Evolutionary conservation across 2,888 invertebrate genomes (phyloP).

Genomic region (Bugulina stolonifera): DNA sequence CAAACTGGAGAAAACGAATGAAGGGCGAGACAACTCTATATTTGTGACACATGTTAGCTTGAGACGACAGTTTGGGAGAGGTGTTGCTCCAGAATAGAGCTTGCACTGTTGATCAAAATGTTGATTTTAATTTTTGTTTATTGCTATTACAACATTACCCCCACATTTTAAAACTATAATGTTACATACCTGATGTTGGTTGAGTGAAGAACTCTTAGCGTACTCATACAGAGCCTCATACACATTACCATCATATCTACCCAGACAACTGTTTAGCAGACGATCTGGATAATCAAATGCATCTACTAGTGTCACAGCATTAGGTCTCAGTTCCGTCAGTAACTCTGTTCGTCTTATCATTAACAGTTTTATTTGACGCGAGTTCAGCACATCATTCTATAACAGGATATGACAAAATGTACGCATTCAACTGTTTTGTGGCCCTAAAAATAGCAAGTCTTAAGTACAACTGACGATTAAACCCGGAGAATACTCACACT

Average conservation of each 20-base stretch:
- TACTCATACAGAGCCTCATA: constrained; percentile 54
- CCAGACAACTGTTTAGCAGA: constrained; percentile 50
- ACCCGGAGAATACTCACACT: no score
- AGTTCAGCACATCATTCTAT: constrained; percentile 4
- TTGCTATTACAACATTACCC: no score
- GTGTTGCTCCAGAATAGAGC: no score
- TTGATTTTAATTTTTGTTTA: no score
- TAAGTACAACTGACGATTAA: no score
- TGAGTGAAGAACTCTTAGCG: constrained; percentile 52
- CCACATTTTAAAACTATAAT: not conserved
- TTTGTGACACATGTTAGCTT: no score
- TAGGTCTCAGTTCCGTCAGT: constrained; percentile 69
- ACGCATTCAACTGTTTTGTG: not conserved
- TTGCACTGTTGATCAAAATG: no score
- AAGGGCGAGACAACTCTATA: no score
- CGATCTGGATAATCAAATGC: constrained; percentile 66
- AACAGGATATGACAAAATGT: no score
- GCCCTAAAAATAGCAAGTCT: no score
- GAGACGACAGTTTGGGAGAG: no score
- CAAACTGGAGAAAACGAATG: no score
- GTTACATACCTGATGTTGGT: constrained; percentile 33
- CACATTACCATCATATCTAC: constrained; percentile 54
- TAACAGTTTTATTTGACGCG: constrained; percentile 63
- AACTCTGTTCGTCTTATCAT: constrained; percentile 60
- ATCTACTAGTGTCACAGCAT: constrained; percentile 85